Evolutionary conservation across 2,888 invertebrate genomes (phyloP).

Genomic region (Barypeithes pellucidus): DNA sequence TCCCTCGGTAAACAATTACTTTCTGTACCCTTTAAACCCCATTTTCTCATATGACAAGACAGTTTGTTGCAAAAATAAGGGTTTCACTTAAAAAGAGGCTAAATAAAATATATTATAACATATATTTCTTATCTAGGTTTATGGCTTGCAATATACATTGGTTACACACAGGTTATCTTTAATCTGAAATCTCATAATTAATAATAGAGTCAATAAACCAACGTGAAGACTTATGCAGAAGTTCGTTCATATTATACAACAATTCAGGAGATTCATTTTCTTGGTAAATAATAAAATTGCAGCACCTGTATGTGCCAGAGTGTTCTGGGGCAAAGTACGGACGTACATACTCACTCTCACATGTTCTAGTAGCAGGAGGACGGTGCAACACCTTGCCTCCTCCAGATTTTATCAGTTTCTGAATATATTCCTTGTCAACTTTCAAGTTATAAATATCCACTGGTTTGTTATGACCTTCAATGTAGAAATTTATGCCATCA

Average conservation of each 20-base stretch:
- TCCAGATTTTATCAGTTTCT: conserved; percentile 59
- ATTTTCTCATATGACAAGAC: too few relatives aligned
- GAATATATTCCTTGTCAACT: conserved; percentile 59
- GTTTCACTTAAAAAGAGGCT: too few relatives aligned
- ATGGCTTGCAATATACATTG: too few relatives aligned
- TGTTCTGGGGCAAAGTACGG: conserved; percentile 57
- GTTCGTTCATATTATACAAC: conserved; percentile 61
- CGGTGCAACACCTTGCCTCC: conserved; percentile 62
- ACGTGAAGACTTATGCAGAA: conserved; percentile 62
- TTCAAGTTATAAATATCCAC: conserved; percentile 56
- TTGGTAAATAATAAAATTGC: conserved; percentile 63
- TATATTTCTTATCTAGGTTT: too few relatives aligned
- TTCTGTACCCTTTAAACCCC: too few relatives aligned
- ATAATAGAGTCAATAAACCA: conserved; percentile 65
- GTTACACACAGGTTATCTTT: too few relatives aligned
- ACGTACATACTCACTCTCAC: conserved; percentile 50
- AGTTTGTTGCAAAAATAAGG: too few relatives aligned
- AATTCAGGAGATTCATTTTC: conserved; percentile 59
- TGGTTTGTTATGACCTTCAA: conserved; percentile 55
- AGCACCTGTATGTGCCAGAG: conserved; percentile 55
- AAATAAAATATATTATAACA: too few relatives aligned
- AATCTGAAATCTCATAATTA: conserved; percentile 54
- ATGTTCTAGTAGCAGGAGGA: conserved; percentile 60
- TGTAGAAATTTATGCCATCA: conserved; percentile 63
- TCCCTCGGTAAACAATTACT: too few relatives aligned